These are phyloP conservation scores for Botrylloides violaceus DNA, from an alignment of 23 tunicate species.

Conservation along the genomic window DNA sequence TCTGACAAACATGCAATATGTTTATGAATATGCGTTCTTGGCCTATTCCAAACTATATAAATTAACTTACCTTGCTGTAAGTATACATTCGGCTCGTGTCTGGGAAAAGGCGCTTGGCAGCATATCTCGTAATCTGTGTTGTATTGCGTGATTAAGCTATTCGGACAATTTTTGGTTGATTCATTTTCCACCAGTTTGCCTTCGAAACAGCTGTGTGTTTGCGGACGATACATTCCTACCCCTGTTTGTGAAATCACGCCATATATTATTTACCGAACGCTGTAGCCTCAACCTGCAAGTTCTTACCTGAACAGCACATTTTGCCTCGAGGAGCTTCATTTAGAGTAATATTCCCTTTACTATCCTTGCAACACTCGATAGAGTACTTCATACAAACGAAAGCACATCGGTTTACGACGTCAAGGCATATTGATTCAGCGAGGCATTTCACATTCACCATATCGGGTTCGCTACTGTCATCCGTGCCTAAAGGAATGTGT, in stretches of 20 bases:
- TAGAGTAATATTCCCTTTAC: neutral
- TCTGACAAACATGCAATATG: too few species aligned
- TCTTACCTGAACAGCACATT: constrained; percentile 3
- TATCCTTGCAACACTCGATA: constrained; percentile 1
- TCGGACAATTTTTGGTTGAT: neutral
- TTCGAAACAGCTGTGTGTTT: neutral
- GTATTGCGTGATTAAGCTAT: neutral
- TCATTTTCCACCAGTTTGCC: neutral
- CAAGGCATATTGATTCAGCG: neutral
- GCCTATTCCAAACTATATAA: neutral
- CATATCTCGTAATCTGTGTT: neutral
- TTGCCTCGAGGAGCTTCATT: constrained; percentile 8
- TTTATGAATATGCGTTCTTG: too few species aligned
- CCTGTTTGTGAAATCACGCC: neutral
- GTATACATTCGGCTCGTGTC: neutral
- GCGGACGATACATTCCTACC: neutral
- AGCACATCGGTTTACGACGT: neutral
- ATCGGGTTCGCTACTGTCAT: too few species aligned
- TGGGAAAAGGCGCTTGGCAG: neutral
- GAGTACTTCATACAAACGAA: neutral
- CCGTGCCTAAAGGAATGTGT: too few species aligned
- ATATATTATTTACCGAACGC: neutral
- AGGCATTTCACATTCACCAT: neutral
- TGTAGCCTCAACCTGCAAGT: neutral
- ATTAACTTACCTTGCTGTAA: neutral